Evolutionary conservation across 2,113 vertebrate genomes (phyloP).

Genomic region (Peucedramus taeniatus): DNA sequence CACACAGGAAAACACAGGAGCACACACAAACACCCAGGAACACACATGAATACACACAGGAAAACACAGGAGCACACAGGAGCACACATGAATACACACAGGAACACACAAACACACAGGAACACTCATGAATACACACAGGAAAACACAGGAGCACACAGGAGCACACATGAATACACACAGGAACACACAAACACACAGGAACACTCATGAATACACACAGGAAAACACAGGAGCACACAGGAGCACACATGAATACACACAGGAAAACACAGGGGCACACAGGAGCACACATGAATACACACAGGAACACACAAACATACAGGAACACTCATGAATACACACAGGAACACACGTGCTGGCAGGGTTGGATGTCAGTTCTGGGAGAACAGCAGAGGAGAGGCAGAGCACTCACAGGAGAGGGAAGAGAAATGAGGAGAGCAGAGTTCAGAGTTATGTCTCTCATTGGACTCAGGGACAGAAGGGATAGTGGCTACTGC

Average conservation of each 20-base stretch:
- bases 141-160: no score
- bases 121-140: background rate
- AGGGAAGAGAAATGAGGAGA: background rate
- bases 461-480: background rate
- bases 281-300: fast-evolving
- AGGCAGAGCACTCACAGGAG: background rate
- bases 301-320: no score
- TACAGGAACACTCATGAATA: fast-evolving
- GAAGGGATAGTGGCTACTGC: background rate
- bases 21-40: no score
- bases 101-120: background rate
- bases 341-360: background rate
- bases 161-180: fast-evolving
- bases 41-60: no score
- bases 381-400: background rate
- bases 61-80: background rate
- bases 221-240: background rate
- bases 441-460: background rate
- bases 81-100: no score
- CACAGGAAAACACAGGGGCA: no score
- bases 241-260: background rate
- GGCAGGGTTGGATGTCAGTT: fast-evolving
- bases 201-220: background rate
- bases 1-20: no score
- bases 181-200: no score